These are phyloP conservation scores for Diaprepes abbreviatus DNA, from an alignment of 2,888 invertebrate genomes.

Conservation along the genomic window DNA sequence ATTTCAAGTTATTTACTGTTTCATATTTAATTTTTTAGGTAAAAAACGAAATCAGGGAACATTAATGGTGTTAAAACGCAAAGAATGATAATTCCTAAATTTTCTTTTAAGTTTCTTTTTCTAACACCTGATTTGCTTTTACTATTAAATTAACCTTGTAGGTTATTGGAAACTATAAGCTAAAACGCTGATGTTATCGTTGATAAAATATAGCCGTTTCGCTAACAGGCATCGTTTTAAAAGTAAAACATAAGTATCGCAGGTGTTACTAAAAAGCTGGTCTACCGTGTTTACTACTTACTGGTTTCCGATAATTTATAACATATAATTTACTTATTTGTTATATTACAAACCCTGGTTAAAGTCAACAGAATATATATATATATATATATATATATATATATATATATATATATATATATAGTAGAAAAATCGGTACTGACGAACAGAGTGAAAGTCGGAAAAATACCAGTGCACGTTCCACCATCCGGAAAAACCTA, in stretches of 20 bases:
- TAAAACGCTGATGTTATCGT: constrained; percentile 17
- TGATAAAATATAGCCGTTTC: constrained; percentile 26
- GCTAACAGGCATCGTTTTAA: constrained; percentile 20
- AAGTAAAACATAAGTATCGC: constrained; percentile 33
- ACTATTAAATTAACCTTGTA: constrained; percentile 6
- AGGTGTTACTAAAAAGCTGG: constrained; percentile 28
- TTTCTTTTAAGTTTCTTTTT: no score
- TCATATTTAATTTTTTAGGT: no score
- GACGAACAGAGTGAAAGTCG: no score
- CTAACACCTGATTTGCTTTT: not conserved
- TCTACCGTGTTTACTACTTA: constrained; percentile 24
- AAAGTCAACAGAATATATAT: not conserved
- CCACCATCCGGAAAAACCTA: no score
- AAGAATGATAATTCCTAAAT: no score
- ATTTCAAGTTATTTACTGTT: no score
- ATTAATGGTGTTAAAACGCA: no score
- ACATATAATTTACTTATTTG: constrained; percentile 13
- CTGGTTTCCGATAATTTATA: constrained; percentile 25
- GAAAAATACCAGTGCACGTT: no score
- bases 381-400: no score
- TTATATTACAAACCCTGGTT: not conserved
- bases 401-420: no score
- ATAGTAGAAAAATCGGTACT: no score
- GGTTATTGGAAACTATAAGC: constrained; percentile 8
- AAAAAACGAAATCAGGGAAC: no score